These are phyloP conservation scores for Mola mola DNA, from an alignment of 2,113 vertebrate genomes.

Conservation along the genomic window DNA sequence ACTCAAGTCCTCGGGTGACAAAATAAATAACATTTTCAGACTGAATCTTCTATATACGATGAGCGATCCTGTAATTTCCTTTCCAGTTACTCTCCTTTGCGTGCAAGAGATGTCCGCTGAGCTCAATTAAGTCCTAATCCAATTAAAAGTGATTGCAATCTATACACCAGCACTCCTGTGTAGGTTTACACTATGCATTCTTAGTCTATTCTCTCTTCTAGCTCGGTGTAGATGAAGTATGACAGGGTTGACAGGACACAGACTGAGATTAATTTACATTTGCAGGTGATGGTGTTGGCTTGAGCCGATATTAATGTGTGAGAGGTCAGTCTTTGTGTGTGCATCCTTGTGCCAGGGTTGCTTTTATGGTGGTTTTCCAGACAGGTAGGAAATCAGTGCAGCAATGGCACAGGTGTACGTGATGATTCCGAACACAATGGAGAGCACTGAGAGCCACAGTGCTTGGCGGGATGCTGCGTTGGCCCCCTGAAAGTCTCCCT, in stretches of 20 bases:
- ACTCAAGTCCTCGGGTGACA: slow-evolving; percentile 6
- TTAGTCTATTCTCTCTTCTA: background rate
- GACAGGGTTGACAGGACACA: slow-evolving; percentile 17
- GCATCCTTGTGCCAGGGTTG: background rate
- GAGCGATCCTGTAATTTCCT: slow-evolving; percentile 5
- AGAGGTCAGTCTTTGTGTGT: slow-evolving; percentile 1
- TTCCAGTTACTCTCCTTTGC: no score
- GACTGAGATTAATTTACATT: slow-evolving; percentile 36
- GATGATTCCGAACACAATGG: slow-evolving; percentile 88
- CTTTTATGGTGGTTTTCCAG: slow-evolving; percentile 83
- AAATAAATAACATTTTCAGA: slow-evolving; percentile 33
- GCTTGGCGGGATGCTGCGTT: slow-evolving; percentile 86
- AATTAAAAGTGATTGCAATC: slow-evolving; percentile 20
- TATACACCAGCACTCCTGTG: background rate
- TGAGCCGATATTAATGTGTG: slow-evolving; percentile 21
- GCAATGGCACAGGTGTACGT: slow-evolving; percentile 86
- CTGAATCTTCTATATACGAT: slow-evolving; percentile 7
- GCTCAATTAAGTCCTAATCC: slow-evolving; percentile 27
- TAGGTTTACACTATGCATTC: background rate
- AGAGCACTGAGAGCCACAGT: slow-evolving; percentile 88
- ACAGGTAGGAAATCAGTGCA: slow-evolving; percentile 88
- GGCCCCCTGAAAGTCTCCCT: slow-evolving; percentile 87
- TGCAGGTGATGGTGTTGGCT: slow-evolving; percentile 31
- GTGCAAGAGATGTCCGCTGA: slow-evolving; percentile 18
- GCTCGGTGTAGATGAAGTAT: slow-evolving; percentile 10